Evolutionary conservation across 2,113 vertebrate species (phyloP), one percentile per base, ranked within the genome.

Genomic region (Bungarus multicinctus): DNA sequence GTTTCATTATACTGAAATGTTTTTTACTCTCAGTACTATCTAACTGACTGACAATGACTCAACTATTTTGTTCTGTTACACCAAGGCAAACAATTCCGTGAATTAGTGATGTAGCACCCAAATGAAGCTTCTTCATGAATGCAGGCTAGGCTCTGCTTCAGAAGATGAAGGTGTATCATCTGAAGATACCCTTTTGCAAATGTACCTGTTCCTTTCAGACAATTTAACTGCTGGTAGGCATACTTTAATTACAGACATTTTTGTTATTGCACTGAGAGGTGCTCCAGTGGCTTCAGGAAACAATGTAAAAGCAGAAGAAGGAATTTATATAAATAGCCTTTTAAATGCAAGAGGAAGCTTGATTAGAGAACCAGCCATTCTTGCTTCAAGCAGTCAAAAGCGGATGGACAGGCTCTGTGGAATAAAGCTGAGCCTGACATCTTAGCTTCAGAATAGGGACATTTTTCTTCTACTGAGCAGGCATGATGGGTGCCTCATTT

Each of bases 291-390:
- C 96, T 95, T 90, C 50, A 43, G 22, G 85, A 95, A 94, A 95
- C 94, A 50, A 39, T 88, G n/a, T n/a, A 90, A 60, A 22, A 47
- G 55, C 11, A 53, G 43, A n/a, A 85, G 47, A 12, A 30, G 81
- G 94, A 89, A 93, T 96, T 95, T 96, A 96, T 30, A 88, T 95
- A 94, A 94, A 94, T 93, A 94, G 94, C 89, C 94, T 92, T 89
- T 95, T 74, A 96, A 94, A 93, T 34, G 92, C 85, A 39, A 22
- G 57, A 89, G 47, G 39, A 85, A 89, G 43, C 27, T 57, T 55
- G 53, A 81, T 89, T 85, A 34, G 60, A 85, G 52, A 89, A 81
- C 64, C 5, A 57, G 52, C 5, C 53, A 45, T 85, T 50, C 57
- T 7, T 85, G 53, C 43, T 47, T 89, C 64, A 55, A 50, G 55